Evolutionary conservation across 2,113 vertebrate genomes (phyloP), one percentile per base, ranked within the genome.

Genomic region (Callospermophilus lateralis): DNA sequence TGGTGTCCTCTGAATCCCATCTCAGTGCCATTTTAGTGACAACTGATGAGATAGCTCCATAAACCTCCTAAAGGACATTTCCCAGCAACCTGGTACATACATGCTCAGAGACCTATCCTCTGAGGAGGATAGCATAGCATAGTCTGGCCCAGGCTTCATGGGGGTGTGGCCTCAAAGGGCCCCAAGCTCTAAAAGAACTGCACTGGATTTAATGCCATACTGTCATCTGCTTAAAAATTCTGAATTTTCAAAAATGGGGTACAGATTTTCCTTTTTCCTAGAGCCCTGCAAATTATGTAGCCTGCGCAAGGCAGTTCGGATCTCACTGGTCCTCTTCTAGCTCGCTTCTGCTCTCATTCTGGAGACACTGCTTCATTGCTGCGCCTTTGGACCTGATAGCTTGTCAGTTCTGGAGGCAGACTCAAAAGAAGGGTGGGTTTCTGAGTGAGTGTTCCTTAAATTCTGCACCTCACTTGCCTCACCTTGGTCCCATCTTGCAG

Each of bases 331-430:
- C 74, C 79, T 73, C 72, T 73, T 79, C 73, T 93, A 19, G 77
- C 63, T 94, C 72, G 37, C 45, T 94, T 76, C 74, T 32, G 22
- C 72, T 87, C 17, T 95, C 34, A 5, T 90, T 78, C 76, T 65
- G 28, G 17, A 65, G 58, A 32, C 37, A 45, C 0, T 8, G 63
- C 15, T 87, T 61, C 37, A 24, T 34, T 42, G 30, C 11, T 48
- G 73, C 3, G 8, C n/a, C 34, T 74, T 4, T 32, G 55, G 26
- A 65, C 26, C 5, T 74, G 24, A 58, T 6, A 37, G 76, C 22
- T 77, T n/a, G 1, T 55, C 37, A 9, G 37, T n/a, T 77, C 24
- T 11, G 34, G 42, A 6, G 20, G 45, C 88, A 28, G 77, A 48
- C 72, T 51, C 26, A 45, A n/a, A 51, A n/a, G 11, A 11, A 65